Evolutionary conservation across 2,888 invertebrate species (phyloP).

Genomic region (Drosophila imparisetae): DNA sequence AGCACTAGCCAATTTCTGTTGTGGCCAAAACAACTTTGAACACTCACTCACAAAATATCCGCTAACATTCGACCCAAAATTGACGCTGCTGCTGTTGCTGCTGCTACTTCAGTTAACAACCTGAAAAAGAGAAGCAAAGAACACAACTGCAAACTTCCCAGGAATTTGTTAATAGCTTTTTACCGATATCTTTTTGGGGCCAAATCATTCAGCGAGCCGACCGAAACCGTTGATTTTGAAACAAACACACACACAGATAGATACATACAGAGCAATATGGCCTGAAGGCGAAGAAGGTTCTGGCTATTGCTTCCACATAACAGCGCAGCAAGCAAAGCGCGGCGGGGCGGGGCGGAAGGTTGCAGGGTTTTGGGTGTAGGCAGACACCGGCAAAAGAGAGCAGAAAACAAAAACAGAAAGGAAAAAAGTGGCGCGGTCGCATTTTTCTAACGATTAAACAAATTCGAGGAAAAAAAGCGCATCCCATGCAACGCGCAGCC

Average conservation of each 20-base stretch:
- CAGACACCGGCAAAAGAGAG: constrained; percentile 1
- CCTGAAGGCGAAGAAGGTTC: constrained; percentile 21
- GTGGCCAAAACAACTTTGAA: constrained; percentile 1
- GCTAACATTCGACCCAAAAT: constrained; percentile 54
- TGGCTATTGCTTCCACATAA: constrained; percentile 38
- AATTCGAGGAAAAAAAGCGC: constrained; percentile 84
- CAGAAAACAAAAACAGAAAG: neutral
- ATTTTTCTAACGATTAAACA: constrained; percentile 84
- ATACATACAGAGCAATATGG: neutral
- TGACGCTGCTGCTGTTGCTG: constrained; percentile 23
- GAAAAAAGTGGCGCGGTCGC: constrained; percentile 61
- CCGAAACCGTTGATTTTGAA: constrained; percentile 74
- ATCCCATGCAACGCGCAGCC: constrained; percentile 76
- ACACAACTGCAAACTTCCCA: constrained; percentile 74
- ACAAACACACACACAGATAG: constrained; percentile 11
- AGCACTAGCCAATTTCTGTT: constrained; percentile 20
- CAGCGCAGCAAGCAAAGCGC: constrained; percentile 8
- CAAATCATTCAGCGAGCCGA: constrained; percentile 30
- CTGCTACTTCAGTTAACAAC: constrained; percentile 26
- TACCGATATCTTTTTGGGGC: constrained; percentile 72
- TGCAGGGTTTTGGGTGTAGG: constrained; percentile 8
- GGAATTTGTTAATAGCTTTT: constrained; percentile 80
- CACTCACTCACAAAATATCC: constrained; percentile 37
- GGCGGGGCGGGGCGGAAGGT: neutral
- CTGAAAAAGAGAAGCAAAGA: constrained; percentile 20